Evolutionary conservation across 2,797 vertebrate species (phyloP).

Genomic region (Pteronotus mesoamericanus): DNA sequence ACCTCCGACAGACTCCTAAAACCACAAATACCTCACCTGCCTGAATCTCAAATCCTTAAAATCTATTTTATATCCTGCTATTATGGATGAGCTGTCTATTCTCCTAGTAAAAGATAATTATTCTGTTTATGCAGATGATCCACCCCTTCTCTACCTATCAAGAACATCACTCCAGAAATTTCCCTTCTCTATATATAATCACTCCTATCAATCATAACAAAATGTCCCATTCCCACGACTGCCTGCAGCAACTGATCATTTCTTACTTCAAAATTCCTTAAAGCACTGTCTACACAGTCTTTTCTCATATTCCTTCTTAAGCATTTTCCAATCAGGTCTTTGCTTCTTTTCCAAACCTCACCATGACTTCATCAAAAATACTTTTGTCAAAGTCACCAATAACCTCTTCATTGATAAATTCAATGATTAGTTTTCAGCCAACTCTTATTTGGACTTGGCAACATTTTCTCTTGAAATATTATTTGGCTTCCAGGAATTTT

Average conservation of each 20-base stretch:
- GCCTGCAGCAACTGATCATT: neutral
- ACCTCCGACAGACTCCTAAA: neutral
- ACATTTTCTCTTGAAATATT: slow-evolving; percentile 1
- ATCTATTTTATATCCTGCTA: neutral
- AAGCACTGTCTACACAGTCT: neutral
- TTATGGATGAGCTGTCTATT: neutral
- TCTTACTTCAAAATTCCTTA: neutral
- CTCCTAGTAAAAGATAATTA: neutral
- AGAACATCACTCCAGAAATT: neutral
- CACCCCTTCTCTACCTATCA: neutral
- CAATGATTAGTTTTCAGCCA: neutral
- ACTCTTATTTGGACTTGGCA: neutral
- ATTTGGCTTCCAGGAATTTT: neutral
- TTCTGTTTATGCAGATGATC: neutral
- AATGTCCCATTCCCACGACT: neutral
- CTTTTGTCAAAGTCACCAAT: neutral
- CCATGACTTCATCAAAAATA: neutral
- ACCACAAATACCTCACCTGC: neutral
- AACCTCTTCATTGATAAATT: neutral
- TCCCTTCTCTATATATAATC: neutral
- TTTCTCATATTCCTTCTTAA: neutral
- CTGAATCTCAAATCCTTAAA: neutral
- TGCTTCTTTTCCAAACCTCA: neutral
- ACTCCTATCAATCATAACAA: neutral
- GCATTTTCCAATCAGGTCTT: neutral